These are phyloP conservation scores for Carposina sasakii DNA, from an alignment of 1,140 invertebrate genomes.

Conservation along the genomic window DNA sequence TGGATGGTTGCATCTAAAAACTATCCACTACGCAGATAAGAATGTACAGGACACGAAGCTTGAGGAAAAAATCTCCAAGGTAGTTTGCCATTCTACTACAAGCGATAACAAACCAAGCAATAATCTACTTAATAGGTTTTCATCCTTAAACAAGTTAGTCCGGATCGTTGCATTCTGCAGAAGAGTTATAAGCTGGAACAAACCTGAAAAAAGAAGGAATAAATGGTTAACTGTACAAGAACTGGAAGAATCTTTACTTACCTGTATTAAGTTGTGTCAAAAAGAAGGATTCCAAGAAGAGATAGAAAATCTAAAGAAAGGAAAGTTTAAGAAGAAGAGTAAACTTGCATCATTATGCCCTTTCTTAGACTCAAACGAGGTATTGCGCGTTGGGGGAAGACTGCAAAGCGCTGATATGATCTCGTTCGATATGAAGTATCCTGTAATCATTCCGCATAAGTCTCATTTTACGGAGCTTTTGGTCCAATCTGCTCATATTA, in stretches of 20 bases:
- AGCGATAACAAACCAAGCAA: neutral
- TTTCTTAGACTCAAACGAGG: neutral
- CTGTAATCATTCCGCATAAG: constrained; percentile 18
- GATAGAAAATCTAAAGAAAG: neutral
- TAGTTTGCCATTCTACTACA: neutral
- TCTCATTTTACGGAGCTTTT: constrained; percentile 21
- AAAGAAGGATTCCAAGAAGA: neutral
- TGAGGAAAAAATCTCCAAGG: neutral
- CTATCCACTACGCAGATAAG: neutral
- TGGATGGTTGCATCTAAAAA: constrained; percentile 18
- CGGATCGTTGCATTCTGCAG: neutral
- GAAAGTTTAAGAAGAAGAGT: constrained; percentile 1
- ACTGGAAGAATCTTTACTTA: neutral
- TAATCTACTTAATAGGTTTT: neutral
- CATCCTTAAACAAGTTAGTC: neutral
- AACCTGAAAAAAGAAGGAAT: neutral
- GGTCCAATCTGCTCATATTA: constrained; percentile 29
- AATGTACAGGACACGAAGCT: neutral
- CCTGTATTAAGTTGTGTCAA: neutral
- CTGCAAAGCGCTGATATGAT: neutral
- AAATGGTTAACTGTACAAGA: neutral
- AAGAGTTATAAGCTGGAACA: neutral
- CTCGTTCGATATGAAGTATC: constrained; percentile 15
- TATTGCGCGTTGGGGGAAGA: neutral
- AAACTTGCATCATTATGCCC: constrained; percentile 1